These are phyloP conservation scores for Chrysochloris asiatica DNA, from an alignment of 2,113 vertebrate genomes.

Conservation along the genomic window DNA sequence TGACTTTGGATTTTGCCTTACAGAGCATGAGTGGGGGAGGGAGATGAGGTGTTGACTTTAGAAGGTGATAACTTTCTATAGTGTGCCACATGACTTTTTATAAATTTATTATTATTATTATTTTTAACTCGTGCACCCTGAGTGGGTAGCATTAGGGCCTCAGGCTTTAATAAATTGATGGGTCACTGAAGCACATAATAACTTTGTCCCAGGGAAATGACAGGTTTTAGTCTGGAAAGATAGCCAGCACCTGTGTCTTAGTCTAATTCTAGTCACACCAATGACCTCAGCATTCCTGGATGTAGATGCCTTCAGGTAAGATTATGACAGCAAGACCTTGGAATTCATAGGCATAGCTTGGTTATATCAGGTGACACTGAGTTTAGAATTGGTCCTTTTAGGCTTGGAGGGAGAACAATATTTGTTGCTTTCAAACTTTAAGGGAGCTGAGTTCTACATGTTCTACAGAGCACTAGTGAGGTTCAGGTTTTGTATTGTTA, in stretches of 20 bases:
- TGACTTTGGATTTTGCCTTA: constrained; percentile 3
- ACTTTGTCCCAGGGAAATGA: constrained; percentile 60
- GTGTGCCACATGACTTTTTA: constrained; percentile 61
- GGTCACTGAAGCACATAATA: constrained; percentile 64
- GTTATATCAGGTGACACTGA: background rate
- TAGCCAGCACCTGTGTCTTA: constrained; percentile 21
- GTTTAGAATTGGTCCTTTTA: background rate
- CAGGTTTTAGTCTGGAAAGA: constrained; percentile 53
- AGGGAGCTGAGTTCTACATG: background rate
- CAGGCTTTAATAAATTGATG: constrained; percentile 70
- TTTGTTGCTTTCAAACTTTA: constrained; percentile 34
- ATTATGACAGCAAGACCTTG: constrained; percentile 6
- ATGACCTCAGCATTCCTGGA: constrained; percentile 1
- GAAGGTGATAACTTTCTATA: constrained; percentile 57
- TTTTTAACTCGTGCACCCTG: constrained; percentile 22
- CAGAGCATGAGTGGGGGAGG: background rate
- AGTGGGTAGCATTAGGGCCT: constrained; percentile 56
- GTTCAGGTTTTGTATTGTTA: background rate
- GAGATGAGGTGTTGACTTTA: constrained; percentile 35
- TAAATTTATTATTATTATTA: constrained; percentile 52
- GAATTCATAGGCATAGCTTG: background rate
- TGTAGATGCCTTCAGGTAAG: background rate
- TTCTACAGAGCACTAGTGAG: background rate
- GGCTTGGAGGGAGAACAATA: background rate
- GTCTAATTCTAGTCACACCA: background rate